Percentiles rank a stretch among this genome's conserved stretches.
Conservation (phyloP, 1,140 invertebrate genomes). For the Carposina sasakii region DNA sequence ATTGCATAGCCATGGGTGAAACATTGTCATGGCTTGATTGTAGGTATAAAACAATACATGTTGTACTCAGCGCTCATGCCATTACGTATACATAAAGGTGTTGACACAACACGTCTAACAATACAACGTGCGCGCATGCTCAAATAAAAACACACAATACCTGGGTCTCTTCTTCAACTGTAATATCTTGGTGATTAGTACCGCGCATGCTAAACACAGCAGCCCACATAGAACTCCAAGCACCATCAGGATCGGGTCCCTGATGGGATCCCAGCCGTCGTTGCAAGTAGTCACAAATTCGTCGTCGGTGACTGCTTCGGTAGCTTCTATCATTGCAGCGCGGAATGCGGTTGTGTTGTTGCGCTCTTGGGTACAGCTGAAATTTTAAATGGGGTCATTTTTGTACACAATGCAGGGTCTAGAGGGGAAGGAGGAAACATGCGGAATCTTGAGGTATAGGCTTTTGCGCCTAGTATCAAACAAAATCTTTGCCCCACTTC, state of each 20-base stretch:
- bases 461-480: too few relatives aligned
- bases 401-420: too few relatives aligned
- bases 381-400: neutral
- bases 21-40: neutral
- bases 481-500: too few relatives aligned
- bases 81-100: too few relatives aligned
- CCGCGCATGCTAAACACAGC: conserved; percentile 36
- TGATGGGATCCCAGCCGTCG: conserved; percentile 41
- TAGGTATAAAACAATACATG: too few relatives aligned
- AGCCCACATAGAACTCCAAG: conserved; percentile 38
- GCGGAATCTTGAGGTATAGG: too few relatives aligned
- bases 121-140: too few relatives aligned
- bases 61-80: too few relatives aligned
- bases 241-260: conserved; percentile 52
- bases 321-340: conserved; percentile 1
- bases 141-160: conserved; percentile 27
- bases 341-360: conserved; percentile 7
- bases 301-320: conserved; percentile 16
- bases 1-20: neutral
- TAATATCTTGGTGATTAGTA: conserved; percentile 47
- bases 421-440: too few relatives aligned
- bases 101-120: too few relatives aligned
- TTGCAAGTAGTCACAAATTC: conserved; percentile 29
- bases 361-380: conserved; percentile 33
- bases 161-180: conserved; percentile 60